These are phyloP conservation scores for Bradynema listronoti DNA, from an alignment of 1,140 invertebrate genomes.

Conservation along the genomic window DNA sequence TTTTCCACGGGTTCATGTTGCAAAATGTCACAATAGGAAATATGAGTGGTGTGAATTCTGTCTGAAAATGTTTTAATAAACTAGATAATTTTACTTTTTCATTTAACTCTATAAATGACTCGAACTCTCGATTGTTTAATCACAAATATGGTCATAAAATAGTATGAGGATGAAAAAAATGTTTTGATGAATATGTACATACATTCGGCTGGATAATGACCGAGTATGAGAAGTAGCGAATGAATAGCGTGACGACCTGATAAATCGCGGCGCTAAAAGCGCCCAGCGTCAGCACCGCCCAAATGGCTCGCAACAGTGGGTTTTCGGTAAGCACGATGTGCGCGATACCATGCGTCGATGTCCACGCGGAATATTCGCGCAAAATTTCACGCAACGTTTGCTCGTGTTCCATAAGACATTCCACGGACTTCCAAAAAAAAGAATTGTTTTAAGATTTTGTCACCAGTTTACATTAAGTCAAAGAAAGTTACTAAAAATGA, in stretches of 20 bases:
- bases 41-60: constrained; percentile 34
- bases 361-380: constrained; percentile 4
- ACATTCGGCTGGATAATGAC: background rate
- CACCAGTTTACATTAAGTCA: no score
- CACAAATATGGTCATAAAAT: no score
- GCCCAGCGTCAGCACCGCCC: constrained; percentile 1
- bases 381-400: constrained; percentile 7
- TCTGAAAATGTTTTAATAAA: no score
- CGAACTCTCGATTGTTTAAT: no score
- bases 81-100: no score
- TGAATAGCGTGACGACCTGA: background rate
- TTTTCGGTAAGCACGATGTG: constrained; percentile 12
- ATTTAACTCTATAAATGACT: no score
- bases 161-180: no score
- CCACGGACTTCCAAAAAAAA: no score
- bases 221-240: constrained; percentile 4
- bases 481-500: no score
- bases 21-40: constrained; percentile 42
- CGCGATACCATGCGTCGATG: constrained; percentile 3
- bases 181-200: no score
- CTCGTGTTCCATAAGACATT: no score
- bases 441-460: no score
- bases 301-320: background rate
- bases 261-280: background rate
- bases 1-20: constrained; percentile 43